A percentile compares a stretch with the other conserved stretches of the same genome.
Evolutionary conservation across 2,888 invertebrate genomes (phyloP).

Genomic region (Crematogaster levior): DNA sequence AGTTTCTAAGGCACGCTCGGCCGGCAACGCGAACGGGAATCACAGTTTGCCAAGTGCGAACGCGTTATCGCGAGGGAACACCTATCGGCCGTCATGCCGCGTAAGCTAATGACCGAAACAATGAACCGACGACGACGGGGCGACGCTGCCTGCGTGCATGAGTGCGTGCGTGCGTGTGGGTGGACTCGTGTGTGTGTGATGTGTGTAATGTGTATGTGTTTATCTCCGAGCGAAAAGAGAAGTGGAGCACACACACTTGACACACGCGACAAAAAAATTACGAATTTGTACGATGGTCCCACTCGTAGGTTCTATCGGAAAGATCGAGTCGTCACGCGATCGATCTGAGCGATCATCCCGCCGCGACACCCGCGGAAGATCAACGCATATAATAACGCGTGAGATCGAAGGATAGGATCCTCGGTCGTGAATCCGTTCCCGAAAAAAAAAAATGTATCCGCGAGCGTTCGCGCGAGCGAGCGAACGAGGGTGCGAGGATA

Average conservation of each 20-base stretch:
- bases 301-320: not conserved
- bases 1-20: constrained; percentile 71
- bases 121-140: constrained; percentile 65
- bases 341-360: constrained; percentile 16
- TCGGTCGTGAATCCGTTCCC: not conserved
- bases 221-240: constrained; percentile 69
- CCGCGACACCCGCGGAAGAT: constrained; percentile 42
- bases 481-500: constrained; percentile 40
- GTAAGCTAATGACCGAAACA: constrained; percentile 78
- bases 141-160: constrained; percentile 18
- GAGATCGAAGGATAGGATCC: not conserved
- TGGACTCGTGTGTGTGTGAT: not conserved
- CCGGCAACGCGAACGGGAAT: constrained; percentile 67
- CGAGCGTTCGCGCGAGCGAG: constrained; percentile 17
- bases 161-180: not conserved
- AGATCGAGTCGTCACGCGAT: constrained; percentile 40
- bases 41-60: constrained; percentile 68
- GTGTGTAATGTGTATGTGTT: no score
- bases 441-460: not conserved
- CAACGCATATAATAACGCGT: no score
- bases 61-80: constrained; percentile 78
- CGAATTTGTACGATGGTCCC: constrained; percentile 60
- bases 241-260: constrained; percentile 68
- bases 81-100: constrained; percentile 79
- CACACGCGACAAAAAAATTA: constrained; percentile 60